A percentile compares a stretch with the other conserved stretches of the same genome.
Evolutionary conservation across 2,797 vertebrate genomes (phyloP).

Genomic region (Hydrocynus forskahlii): DNA sequence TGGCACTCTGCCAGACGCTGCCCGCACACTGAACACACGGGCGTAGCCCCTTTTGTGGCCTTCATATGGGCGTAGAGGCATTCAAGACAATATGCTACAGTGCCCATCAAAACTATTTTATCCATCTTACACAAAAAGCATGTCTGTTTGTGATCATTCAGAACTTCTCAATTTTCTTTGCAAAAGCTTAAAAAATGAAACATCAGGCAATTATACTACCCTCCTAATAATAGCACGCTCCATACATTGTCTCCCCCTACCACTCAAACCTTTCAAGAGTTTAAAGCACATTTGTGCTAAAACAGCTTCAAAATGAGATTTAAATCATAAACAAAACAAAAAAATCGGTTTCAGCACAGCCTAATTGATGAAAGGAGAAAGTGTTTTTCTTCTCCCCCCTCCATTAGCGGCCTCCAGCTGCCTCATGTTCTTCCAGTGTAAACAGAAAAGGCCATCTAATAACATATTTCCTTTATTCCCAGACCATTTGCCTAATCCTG

Average conservation of each 20-base stretch:
- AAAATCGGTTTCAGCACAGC: slow-evolving; percentile 21
- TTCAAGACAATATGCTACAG: neutral
- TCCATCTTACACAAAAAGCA: neutral
- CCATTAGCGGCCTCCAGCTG: slow-evolving; percentile 76
- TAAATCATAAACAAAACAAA: neutral
- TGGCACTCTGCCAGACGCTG: slow-evolving; percentile 64
- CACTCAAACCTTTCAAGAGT: neutral
- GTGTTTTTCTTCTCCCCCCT: slow-evolving; percentile 59
- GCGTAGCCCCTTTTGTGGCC: slow-evolving; percentile 54
- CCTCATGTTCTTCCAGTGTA: slow-evolving; percentile 76
- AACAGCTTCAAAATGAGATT: neutral
- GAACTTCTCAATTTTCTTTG: too few relatives aligned
- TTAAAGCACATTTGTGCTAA: neutral
- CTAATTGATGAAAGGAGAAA: slow-evolving; percentile 34
- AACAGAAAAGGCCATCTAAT: slow-evolving; percentile 81
- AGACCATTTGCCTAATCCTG: slow-evolving; percentile 83
- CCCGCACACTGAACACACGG: slow-evolving; percentile 56
- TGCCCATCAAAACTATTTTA: neutral
- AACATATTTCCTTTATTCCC: slow-evolving; percentile 83
- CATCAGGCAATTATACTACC: neutral
- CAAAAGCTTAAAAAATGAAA: too few relatives aligned
- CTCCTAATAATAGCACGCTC: too few relatives aligned
- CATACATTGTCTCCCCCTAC: neutral
- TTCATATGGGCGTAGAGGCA: slow-evolving; percentile 44
- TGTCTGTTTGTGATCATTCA: too few relatives aligned